Base-by-base conservation (phyloP, 2,797 vertebrate genomes). In the Craterocephalus amniculus region DNA sequence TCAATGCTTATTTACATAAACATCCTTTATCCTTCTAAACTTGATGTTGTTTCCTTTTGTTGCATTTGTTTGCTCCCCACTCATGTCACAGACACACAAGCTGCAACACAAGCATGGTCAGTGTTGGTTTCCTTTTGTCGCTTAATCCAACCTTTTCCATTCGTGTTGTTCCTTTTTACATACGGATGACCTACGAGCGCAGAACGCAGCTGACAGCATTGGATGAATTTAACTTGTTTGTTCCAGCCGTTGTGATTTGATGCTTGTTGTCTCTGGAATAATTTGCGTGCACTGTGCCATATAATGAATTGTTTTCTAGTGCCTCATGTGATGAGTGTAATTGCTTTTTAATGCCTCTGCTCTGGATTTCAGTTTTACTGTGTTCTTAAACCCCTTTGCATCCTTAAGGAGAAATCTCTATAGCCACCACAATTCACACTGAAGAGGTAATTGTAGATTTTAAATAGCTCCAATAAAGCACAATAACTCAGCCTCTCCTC, bases 401-500 rank as follows among this genome's bases (percentile, higher is more conserved):
- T 31, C 60, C 7, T 31, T 54, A 27, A 69, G 57, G 57, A 79
- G 29, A 77, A 67, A 63, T 63, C 27, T 63, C 68, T 57, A 57
- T 22, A 48, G 32, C 48, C 64, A 40, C 61, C 35, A 13, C 57
- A 67, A 59, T 75, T 78, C 55, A 64, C 11, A 16, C 64, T 40
- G 49, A 84, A 61, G 31, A 63, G 49, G 45, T n/a, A 40, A 67
- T 22, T 70, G 54, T 51, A 60, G 51, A 32, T 72, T 87, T 80
- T 77, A 77, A 83, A 78, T 27, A 67, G 68, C 54, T 51, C 66
- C 29, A 11, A 61, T 60, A 60, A 55, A 67, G 64, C 70, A n/a
- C 59, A 63, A 72, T 72, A 79, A 64, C 20, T 45, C 63, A 58
- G 26, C 31, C 60, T 74, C 58, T 73, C 52, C 29, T 77, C 45